Evolutionary conservation across 2,888 invertebrate genomes (phyloP), one percentile per base, ranked within the genome.

Genomic region (Hymenopus coronatus): DNA sequence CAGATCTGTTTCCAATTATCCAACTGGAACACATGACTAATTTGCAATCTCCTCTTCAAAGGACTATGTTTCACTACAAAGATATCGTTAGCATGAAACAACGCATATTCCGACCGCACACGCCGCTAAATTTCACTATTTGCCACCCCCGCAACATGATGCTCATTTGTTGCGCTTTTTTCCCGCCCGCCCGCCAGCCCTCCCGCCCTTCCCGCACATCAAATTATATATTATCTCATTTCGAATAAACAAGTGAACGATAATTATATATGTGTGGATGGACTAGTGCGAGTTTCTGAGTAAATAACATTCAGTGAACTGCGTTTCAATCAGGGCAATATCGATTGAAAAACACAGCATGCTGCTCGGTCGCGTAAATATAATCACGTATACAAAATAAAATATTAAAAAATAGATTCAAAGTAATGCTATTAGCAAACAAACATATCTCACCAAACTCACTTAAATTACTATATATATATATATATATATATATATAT

Each of bases 1-100:
- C 87, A 87, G 87, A 87, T 87, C 82, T 82, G 87, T 87, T 87
- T 87, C 87, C 87, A 87, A 87, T 87, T 87, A 87, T 87, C 87
- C 87, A 82, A 70, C 87, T 87, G 82, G 82, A 87, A 87, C 87
- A 87, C 87, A 87, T 87, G 82, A 87, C 87, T 87, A 87, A 87
- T 87, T 87, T 87, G 87, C 87, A 82, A 82, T 30, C 82, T 87
- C 87, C 87, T 87, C 87, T 87, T 87, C 87, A 87, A 87, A 87
- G 87, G 87, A 82, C 27, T 86, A 54, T 70, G 87, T 82, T 82
- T 87, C 82, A 33, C 54, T 82, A 87, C 87, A 87, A 87, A 87
- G 87, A 87, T 87, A 82, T 82, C n/a, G 81, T 82, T 82, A 82
- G 82, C 82, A 87, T 27, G 81, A 33, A 82, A 87, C 25, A 33